Evolutionary conservation across 2,888 invertebrate genomes (phyloP), one percentile per base, ranked within the genome.

Genomic region (Dynastes maya): DNA sequence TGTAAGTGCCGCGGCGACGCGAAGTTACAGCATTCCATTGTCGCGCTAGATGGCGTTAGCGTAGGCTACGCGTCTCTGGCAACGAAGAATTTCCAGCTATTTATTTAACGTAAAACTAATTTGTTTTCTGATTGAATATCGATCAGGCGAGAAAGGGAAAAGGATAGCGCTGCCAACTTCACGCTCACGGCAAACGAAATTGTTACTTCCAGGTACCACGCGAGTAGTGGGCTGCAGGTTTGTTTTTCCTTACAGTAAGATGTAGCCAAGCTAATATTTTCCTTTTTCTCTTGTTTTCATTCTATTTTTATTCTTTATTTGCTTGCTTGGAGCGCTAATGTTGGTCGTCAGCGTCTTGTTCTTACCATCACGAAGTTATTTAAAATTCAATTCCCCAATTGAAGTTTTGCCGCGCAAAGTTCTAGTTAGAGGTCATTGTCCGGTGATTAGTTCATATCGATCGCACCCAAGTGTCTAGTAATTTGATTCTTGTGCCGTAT

Each of bases 91-190:
- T 80, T 61, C 78, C 82, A 45, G 77, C 82, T 82, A 83, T 83
- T 84, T 84, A 84, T 84, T 85, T 85, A 85, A 85, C 83, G 83
- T 83, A 83, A 84, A 85, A 85, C 84, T 85, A 85, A 85, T 85
- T 85, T 85, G 84, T 84, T 85, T 85, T 84, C 84, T 85, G 84
- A 85, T 85, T 85, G 84, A 85, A 85, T 85, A 85, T 85, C 84
- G 85, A 85, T 84, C 83, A 80, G 76, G 11, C 45, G 22, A n/a
- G 65, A 67, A 32, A 63, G 40, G 16, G 65, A 45, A 22, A 32
- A 61, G 27, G 45, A 45, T 45, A 45, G 45, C 2, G 45, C 45
- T 8, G 11, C 9, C 45, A 11, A 45, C 45, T 2, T 45, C 11
- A 2, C 22, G 22, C 16, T 16, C 13, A 53, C 53, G 16, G 16